Percentiles rank a stretch among this genome's conserved stretches.
phyloP scores from a whole-genome alignment of 2,888 invertebrate genomes.

The Melanargia galathea region DNA sequence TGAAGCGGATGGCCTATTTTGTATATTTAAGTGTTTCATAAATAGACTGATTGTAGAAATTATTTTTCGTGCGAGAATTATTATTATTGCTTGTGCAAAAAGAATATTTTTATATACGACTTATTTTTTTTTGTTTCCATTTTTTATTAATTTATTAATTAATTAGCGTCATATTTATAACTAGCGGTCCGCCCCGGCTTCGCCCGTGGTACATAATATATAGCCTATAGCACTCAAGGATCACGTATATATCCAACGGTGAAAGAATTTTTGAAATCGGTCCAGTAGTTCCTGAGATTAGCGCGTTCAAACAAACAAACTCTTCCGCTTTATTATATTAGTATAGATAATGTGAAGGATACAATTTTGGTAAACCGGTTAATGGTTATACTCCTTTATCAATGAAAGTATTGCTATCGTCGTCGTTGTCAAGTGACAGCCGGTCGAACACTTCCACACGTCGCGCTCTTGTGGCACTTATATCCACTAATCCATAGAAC shows the following conservation, averaged over 20 bases:
- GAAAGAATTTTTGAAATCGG: too few relatives aligned
- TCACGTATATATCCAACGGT: too few relatives aligned
- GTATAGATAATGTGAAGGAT: background rate
- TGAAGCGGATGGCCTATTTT: conserved; percentile 59
- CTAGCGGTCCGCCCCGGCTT: background rate
- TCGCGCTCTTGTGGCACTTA: too few relatives aligned
- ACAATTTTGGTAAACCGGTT: background rate
- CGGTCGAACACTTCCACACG: too few relatives aligned
- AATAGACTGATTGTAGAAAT: conserved; percentile 55
- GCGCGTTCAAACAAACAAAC: too few relatives aligned
- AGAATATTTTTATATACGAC: conserved; percentile 33
- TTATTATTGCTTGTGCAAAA: conserved; percentile 12
- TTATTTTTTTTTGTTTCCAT: conserved; percentile 17
- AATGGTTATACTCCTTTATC: background rate
- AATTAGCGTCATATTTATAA: background rate
- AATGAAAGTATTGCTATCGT: too few relatives aligned
- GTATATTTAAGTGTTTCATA: conserved; percentile 57
- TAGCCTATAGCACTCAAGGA: too few relatives aligned
- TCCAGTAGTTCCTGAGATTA: too few relatives aligned
- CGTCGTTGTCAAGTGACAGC: too few relatives aligned
- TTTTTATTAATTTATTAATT: conserved; percentile 17
- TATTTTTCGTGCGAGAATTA: conserved; percentile 25
- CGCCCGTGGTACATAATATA: too few relatives aligned
- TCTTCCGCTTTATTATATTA: too few relatives aligned
- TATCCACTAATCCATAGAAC: too few relatives aligned